Base-by-base conservation (phyloP, 2,888 invertebrate species). In the Dolichomitus sp. region DNA sequence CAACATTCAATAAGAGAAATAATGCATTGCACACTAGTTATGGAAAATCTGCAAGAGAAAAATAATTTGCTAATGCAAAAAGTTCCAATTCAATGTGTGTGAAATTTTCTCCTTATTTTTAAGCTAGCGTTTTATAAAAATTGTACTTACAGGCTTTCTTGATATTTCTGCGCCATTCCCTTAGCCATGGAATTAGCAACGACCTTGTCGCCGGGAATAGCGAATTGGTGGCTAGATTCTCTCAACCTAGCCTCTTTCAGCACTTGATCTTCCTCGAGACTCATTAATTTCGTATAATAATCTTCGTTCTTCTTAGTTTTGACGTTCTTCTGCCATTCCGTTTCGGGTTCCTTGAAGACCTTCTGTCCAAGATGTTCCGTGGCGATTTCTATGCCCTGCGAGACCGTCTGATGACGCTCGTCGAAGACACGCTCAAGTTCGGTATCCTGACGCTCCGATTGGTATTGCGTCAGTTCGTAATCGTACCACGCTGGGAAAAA, bases 351-450 rank as follows among this genome's bases (percentile, higher is more conserved):
- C 91, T 96, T 97, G 87, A 95, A 94, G 63, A 96, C 94, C 92
- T 97, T 97, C 81, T 91, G 93, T 76, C 94, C 94, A 75, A 95
- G 93, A 88, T 95, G 95, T 77, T 95, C 95, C 1, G 94, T 94
- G 45, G 94, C 94, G 74, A 96, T 94, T 61, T 92, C 92, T 86
- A 96, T 95, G 68, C 95, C 96, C 88, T 97, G 96, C 87, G 96
- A 95, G 89, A 96, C 94, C 65, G 95, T 95, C 90, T 96, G 96
- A 88, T 96, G 95, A 86, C 98, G 96, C 93, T 98, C 98, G 91
- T 98, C 98, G 93, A 98, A 98, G 65, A 97, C 96, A 93, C 97
- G 96, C 93, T 98, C 98, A 89, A 98, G 95, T 94, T 98, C 98
- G 75, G 97, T 97, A 89, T 97, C 97, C 93, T 96, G 95, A 87